A percentile compares a stretch with the other conserved stretches of the same genome.
phyloP scores from a whole-genome alignment of 2,113 vertebrate species.

The Mormyrus iriodes region DNA sequence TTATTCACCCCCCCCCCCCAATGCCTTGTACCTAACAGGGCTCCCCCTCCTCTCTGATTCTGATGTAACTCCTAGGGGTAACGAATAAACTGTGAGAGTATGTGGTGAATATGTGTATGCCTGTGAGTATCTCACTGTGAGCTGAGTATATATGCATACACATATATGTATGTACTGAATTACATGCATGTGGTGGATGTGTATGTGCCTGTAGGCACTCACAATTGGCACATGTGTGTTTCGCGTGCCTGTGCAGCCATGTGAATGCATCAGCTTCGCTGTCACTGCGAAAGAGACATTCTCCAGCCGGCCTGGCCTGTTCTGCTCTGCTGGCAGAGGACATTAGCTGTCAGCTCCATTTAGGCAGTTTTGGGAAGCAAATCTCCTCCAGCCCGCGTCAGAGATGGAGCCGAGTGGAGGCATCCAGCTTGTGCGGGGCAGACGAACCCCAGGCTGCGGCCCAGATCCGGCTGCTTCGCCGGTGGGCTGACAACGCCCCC shows the following conservation, averaged over 20 bases:
- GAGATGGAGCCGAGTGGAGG: neutral
- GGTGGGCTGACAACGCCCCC: neutral
- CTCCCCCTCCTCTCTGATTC: too few species aligned
- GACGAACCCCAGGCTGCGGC: neutral
- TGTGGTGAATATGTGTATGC: neutral
- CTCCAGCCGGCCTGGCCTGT: neutral
- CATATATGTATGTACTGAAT: neutral
- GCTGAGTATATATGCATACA: neutral
- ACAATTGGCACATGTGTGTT: neutral
- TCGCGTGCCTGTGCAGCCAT: neutral
- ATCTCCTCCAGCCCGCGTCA: neutral
- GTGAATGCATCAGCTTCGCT: neutral
- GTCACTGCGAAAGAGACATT: neutral
- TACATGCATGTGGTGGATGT: neutral
- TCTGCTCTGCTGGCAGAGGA: constrained; percentile 14
- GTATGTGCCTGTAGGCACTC: too few species aligned
- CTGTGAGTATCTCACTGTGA: neutral
- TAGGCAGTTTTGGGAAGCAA: neutral
- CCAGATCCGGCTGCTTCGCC: neutral
- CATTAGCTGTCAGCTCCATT: constrained; percentile 19
- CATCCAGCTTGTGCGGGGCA: constrained; percentile 1
- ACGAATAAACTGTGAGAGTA: too few species aligned
- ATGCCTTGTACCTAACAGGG: too few species aligned
- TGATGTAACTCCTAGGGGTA: too few species aligned
- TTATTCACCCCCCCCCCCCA: neutral